Percentiles rank a stretch among this genome's conserved stretches.
Conservation (phyloP, 2,113 vertebrate species). For the Fulica atra region DNA sequence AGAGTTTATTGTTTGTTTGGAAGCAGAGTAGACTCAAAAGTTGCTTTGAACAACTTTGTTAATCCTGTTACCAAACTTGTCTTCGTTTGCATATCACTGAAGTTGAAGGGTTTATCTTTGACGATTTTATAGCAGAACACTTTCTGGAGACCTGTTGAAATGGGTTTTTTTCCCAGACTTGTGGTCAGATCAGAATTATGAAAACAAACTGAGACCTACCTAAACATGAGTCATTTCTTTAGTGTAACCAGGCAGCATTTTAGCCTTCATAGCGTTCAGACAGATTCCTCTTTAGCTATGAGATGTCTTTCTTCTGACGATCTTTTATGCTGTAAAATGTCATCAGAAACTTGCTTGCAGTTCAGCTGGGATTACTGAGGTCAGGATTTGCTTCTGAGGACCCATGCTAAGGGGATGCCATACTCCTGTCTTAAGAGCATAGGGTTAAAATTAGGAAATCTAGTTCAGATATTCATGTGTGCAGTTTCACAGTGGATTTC, state of each 20-base stretch:
- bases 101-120: constrained; percentile 54
- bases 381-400: background rate
- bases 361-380: background rate
- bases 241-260: background rate
- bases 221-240: constrained; percentile 20
- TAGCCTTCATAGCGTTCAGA: background rate
- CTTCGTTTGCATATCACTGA: constrained; percentile 40
- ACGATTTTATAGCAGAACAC: background rate
- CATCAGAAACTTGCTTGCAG: background rate
- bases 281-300: background rate
- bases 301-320: background rate
- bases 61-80: constrained; percentile 62
- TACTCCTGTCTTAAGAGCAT: background rate
- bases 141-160: background rate
- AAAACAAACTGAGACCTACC: background rate
- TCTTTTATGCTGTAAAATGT: background rate
- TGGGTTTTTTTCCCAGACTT: background rate
- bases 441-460: background rate
- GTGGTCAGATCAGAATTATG: background rate
- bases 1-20: constrained; percentile 62
- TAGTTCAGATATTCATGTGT: background rate
- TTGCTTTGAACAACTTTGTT: constrained; percentile 55
- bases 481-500: background rate
- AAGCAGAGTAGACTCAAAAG: constrained; percentile 44
- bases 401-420: background rate